Conservation (phyloP, 1,140 invertebrate species). For the Pectinophora gossypiella region DNA sequence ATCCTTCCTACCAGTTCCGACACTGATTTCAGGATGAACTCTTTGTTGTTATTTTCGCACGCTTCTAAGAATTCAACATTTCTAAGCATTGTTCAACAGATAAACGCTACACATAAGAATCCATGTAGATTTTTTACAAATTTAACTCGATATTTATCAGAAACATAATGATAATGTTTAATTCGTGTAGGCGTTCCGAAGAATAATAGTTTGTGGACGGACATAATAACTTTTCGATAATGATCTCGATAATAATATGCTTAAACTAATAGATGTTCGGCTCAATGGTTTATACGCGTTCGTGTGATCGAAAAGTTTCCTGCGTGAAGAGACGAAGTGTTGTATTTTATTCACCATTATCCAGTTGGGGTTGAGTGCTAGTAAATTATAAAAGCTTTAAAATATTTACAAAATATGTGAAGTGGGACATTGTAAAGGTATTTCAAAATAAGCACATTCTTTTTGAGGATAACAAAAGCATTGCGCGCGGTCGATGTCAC, state of each 20-base stretch:
- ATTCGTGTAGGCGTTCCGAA: conserved; percentile 39
- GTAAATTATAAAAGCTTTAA: background rate
- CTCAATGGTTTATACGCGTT: too few species aligned
- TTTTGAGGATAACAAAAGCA: background rate
- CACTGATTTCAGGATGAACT: conserved; percentile 14
- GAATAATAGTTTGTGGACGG: conserved; percentile 47
- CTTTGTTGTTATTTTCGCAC: background rate
- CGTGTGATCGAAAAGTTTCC: too few species aligned
- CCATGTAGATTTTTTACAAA: too few species aligned
- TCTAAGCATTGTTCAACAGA: background rate
- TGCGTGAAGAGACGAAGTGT: too few species aligned
- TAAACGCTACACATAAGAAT: too few species aligned
- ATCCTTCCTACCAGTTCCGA: conserved; percentile 34
- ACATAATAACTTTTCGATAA: conserved; percentile 58
- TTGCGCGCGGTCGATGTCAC: conserved; percentile 26
- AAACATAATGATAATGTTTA: conserved; percentile 26
- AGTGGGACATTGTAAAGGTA: background rate
- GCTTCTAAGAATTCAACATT: background rate
- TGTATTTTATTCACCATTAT: too few species aligned
- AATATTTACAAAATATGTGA: background rate
- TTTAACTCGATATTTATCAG: background rate
- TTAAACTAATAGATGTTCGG: conserved; percentile 1
- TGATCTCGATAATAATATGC: conserved; percentile 39
- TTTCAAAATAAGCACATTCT: conserved; percentile 9
- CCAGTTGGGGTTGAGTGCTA: too few species aligned